phyloP scores from a whole-genome alignment of 2,888 invertebrate genomes.

The Stratiomys singularior region DNA sequence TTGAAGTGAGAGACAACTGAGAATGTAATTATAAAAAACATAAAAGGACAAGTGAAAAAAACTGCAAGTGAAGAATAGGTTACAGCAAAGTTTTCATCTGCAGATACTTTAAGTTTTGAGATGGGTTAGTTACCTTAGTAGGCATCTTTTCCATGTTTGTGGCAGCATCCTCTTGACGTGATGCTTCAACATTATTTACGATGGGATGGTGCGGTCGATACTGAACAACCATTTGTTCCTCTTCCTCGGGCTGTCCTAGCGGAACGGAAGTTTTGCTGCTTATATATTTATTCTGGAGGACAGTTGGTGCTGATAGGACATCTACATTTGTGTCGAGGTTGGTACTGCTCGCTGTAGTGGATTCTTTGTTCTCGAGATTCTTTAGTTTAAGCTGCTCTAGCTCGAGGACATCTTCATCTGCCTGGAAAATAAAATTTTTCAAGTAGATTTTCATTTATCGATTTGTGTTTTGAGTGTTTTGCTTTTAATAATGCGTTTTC shows the following conservation, averaged over 20 bases:
- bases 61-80: too few relatives aligned
- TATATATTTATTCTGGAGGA: constrained; percentile 50
- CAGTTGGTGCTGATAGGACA: constrained; percentile 47
- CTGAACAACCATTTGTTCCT: constrained; percentile 50
- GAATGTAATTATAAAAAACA: neutral
- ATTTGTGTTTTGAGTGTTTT: neutral
- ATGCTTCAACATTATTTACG: constrained; percentile 23
- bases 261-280: constrained; percentile 59
- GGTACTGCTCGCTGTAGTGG: constrained; percentile 49
- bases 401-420: constrained; percentile 68
- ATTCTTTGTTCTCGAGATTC: constrained; percentile 28
- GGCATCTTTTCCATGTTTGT: constrained; percentile 30
- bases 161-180: constrained; percentile 34
- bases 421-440: constrained; percentile 56
- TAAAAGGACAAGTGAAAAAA: too few relatives aligned
- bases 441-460: neutral
- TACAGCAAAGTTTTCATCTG: too few relatives aligned
- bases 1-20: neutral
- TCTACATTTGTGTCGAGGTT: constrained; percentile 41
- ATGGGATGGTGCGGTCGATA: constrained; percentile 48
- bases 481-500: too few relatives aligned
- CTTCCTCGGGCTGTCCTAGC: constrained; percentile 51
- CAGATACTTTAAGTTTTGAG: too few relatives aligned
- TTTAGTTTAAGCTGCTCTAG: constrained; percentile 67
- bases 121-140: constrained; percentile 24